Evolutionary conservation across 2,113 vertebrate genomes (phyloP), one percentile per base, ranked within the genome.

Genomic region (Excalfactoria chinensis): DNA sequence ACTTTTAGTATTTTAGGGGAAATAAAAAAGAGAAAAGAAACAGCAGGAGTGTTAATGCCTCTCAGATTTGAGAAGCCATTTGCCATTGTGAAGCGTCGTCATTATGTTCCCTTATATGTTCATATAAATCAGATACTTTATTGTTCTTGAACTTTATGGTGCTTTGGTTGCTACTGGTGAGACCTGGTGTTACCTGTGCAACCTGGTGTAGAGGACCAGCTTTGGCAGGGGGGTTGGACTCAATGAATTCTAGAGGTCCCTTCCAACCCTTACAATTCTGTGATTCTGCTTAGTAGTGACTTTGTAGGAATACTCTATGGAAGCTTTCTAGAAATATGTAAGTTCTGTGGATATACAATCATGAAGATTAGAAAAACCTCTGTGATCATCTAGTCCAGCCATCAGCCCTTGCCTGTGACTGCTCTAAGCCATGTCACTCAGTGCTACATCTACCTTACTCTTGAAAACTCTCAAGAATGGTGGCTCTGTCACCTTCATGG

Each of bases 271-370:
- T n/a, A n/a, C n/a, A n/a, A n/a, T n/a, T n/a, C n/a, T n/a, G n/a
- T n/a, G n/a, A n/a, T n/a, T n/a, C n/a, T n/a, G n/a, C n/a, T 72
- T 21, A 28, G 16, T 41, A 44, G 0, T 10, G 51, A 41, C 48
- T 86, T 84, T 0, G 0, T 4, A 35, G 40, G 22, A 19, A 2
- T 66, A 17, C 5, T 73, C 18, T 62, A 69, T 13, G 7, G 26
- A 58, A 30, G 15, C 11, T 56, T 78, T 87, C 46, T 23, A 35
- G 13, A 4, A 1, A 55, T 46, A 15, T 19, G 16, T 22, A 51
- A 13, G 60, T 69, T 70, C 37, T 37, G 59, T 34, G 46, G 4
- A 20, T 19, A 2, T 26, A 3, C 23, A 51, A 53, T 30, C 51
- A 16, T 53, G 28, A 53, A 30, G 26, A 14, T 53, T 53, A 53